Evolutionary conservation across 1,140 invertebrate genomes (phyloP).

Genomic region (Drosophila sulfurigaster): DNA sequence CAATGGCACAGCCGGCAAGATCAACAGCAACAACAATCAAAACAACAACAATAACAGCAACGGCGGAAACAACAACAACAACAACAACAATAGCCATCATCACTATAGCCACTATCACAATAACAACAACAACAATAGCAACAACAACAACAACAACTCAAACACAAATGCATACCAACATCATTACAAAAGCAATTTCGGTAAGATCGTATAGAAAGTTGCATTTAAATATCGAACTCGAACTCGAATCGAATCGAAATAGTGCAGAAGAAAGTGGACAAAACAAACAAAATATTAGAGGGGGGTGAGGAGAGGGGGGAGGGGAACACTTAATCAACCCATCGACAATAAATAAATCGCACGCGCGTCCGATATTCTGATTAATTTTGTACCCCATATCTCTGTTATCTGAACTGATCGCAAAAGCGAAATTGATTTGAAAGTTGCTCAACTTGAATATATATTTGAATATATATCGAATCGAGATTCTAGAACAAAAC

Average conservation of each 20-base stretch:
- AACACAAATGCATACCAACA: conserved; percentile 71
- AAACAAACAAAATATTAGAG: background rate
- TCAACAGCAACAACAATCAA: conserved; percentile 44
- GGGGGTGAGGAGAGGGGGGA: too few relatives aligned
- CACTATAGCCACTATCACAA: conserved; percentile 24
- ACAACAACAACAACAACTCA: conserved; percentile 45
- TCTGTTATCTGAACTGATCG: too few relatives aligned
- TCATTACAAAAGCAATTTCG: conserved; percentile 81
- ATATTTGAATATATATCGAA: background rate
- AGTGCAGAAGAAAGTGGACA: background rate
- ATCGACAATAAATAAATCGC: background rate
- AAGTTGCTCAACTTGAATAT: conserved; percentile 1
- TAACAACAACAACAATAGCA: conserved; percentile 47
- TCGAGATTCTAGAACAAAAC: too few relatives aligned
- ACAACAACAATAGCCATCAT: conserved; percentile 1
- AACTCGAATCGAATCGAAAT: background rate
- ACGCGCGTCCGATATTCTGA: background rate
- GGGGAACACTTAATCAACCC: background rate
- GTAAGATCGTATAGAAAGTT: conserved; percentile 59
- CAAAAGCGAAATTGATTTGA: background rate
- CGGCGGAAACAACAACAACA: conserved; percentile 37
- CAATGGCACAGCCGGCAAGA: conserved; percentile 26
- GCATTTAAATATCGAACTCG: conserved; percentile 18
- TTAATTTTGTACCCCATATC: background rate
- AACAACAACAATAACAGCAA: conserved; percentile 28